Evolutionary conservation across 2,797 vertebrate genomes (phyloP).

Genomic region (Scyliorhinus canicula): DNA sequence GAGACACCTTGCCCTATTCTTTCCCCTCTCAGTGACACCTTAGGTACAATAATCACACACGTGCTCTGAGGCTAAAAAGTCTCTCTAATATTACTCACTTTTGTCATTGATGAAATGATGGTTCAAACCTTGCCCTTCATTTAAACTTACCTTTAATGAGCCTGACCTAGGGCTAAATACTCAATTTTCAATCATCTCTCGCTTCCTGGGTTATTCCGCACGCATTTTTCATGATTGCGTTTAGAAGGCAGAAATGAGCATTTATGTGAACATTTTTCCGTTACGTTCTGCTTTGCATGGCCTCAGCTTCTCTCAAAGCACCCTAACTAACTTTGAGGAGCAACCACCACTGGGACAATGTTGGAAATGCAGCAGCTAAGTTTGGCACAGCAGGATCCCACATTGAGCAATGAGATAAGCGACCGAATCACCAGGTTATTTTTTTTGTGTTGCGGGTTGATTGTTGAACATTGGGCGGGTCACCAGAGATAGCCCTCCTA

Average conservation of each 20-base stretch:
- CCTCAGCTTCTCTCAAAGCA: neutral
- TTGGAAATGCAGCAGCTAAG: neutral
- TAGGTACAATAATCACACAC: neutral
- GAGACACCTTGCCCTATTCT: neutral
- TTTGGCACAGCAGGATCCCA: neutral
- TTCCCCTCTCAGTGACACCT: neutral
- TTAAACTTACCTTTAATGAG: neutral
- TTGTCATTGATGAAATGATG: neutral
- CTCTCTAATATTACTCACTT: neutral
- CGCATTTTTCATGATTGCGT: neutral
- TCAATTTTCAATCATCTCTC: neutral
- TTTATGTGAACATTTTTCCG: neutral
- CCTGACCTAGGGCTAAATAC: neutral
- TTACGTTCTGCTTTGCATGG: neutral
- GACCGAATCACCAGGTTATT: neutral
- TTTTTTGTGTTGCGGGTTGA: neutral
- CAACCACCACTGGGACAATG: neutral
- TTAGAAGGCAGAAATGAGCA: neutral
- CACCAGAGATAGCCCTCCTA: neutral
- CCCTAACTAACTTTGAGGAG: neutral
- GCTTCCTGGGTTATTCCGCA: neutral
- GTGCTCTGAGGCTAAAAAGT: neutral
- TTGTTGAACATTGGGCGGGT: neutral
- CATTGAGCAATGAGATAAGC: neutral
- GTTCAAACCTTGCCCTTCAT: neutral